Conservation (phyloP, 2,113 vertebrate species). For the Menura novaehollandiae region DNA sequence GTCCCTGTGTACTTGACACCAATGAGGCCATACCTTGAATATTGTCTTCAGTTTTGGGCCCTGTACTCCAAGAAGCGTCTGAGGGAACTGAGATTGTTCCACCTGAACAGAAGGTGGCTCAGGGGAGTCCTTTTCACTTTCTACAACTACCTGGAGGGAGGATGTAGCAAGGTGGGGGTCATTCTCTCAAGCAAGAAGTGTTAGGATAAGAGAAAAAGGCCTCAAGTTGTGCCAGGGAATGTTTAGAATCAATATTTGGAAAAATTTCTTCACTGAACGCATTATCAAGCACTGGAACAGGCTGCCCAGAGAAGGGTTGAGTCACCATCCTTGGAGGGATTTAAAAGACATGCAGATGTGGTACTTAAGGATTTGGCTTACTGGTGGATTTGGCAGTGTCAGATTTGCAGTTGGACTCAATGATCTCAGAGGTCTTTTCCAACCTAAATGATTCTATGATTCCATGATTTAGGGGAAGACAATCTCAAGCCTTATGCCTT, state of each 20-base stretch:
- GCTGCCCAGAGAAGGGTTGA: not conserved
- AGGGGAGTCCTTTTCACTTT: not conserved
- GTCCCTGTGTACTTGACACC: accelerated
- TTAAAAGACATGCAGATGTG: not conserved
- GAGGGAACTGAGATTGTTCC: not conserved
- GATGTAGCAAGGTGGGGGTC: not conserved
- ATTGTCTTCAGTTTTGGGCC: not conserved
- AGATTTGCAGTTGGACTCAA: not conserved
- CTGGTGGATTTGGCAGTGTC: not conserved
- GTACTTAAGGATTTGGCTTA: not conserved
- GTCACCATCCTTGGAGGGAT: not conserved
- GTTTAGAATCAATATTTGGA: not conserved
- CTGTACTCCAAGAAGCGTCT: not conserved
- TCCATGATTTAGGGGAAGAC: not conserved
- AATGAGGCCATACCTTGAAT: accelerated
- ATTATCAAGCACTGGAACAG: not conserved
- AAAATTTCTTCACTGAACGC: not conserved
- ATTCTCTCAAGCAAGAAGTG: not conserved
- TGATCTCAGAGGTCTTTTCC: not conserved
- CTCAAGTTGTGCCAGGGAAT: not conserved
- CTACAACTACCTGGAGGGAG: not conserved
- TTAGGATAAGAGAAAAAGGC: not conserved
- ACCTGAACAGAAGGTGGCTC: not conserved
- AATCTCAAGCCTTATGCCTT: not conserved
- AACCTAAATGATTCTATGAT: not conserved